A percentile compares a stretch with the other conserved stretches of the same genome.
phyloP scores from a whole-genome alignment of 2,888 invertebrate species.

The Notodonta dromedarius region DNA sequence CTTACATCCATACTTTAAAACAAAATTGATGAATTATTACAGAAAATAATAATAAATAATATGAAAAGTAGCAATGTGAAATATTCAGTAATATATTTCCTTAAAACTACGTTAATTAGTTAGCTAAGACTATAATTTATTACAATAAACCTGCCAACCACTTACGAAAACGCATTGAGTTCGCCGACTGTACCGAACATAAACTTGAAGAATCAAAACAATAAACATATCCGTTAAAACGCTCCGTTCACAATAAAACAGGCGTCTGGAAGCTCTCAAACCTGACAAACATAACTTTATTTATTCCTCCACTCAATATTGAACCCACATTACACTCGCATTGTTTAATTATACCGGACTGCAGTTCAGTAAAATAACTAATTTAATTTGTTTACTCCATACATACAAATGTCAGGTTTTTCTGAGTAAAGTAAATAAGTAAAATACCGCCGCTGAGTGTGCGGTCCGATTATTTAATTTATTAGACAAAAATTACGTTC shows the following conservation, averaged over 20 bases:
- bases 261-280: constrained; percentile 2
- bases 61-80: no score
- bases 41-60: no score
- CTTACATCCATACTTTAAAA: no score
- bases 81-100: no score
- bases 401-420: no score
- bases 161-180: background rate
- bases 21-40: no score
- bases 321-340: constrained; percentile 3
- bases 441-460: no score
- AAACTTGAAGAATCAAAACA: background rate
- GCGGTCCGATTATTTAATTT: no score
- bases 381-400: background rate
- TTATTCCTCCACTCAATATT: constrained; percentile 12
- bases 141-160: background rate
- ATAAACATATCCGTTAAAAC: constrained; percentile 2
- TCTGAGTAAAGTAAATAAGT: no score
- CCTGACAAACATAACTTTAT: constrained; percentile 9
- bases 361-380: background rate
- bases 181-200: background rate
- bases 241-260: background rate
- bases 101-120: background rate
- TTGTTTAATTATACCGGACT: constrained; percentile 12
- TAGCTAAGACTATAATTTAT: background rate
- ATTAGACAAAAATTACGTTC: no score